Evolutionary conservation across 2,888 invertebrate species (phyloP).

Genomic region (Lordiphosa andalusiaca): DNA sequence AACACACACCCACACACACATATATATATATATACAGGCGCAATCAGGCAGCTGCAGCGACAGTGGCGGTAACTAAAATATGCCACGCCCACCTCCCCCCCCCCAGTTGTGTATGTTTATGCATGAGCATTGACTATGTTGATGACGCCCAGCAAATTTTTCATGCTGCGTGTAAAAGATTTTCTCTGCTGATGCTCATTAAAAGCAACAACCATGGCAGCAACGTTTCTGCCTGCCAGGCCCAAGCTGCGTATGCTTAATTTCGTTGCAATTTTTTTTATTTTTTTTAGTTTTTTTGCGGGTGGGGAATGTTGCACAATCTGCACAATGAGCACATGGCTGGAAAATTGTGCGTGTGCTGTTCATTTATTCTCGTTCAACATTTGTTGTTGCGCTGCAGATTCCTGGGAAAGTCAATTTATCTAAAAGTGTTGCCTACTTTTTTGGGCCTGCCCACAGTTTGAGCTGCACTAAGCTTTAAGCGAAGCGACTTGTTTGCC

Average conservation of each 20-base stretch:
- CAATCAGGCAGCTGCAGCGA: constrained; percentile 43
- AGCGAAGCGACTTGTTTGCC: no score
- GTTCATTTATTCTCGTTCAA: constrained; percentile 61
- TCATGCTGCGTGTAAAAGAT: constrained; percentile 15
- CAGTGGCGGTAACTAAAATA: constrained; percentile 21
- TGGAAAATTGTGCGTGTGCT: constrained; percentile 43
- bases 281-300: constrained; percentile 9
- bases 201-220: constrained; percentile 30
- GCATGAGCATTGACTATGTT: constrained; percentile 54
- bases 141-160: constrained; percentile 20
- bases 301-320: background rate
- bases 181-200: constrained; percentile 36
- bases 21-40: background rate
- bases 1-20: constrained; percentile 10
- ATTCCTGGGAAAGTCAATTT: constrained; percentile 9
- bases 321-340: constrained; percentile 26
- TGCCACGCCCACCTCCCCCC: constrained; percentile 20
- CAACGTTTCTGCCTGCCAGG: constrained; percentile 9
- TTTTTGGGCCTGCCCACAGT: background rate
- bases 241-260: constrained; percentile 65
- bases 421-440: constrained; percentile 13
- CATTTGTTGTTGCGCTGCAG: constrained; percentile 17
- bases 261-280: constrained; percentile 45
- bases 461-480: no score
- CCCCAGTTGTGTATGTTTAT: constrained; percentile 49